Conservation (phyloP, 64 coral and sea anemone species). For the Dendrophyllia cribrosa region DNA sequence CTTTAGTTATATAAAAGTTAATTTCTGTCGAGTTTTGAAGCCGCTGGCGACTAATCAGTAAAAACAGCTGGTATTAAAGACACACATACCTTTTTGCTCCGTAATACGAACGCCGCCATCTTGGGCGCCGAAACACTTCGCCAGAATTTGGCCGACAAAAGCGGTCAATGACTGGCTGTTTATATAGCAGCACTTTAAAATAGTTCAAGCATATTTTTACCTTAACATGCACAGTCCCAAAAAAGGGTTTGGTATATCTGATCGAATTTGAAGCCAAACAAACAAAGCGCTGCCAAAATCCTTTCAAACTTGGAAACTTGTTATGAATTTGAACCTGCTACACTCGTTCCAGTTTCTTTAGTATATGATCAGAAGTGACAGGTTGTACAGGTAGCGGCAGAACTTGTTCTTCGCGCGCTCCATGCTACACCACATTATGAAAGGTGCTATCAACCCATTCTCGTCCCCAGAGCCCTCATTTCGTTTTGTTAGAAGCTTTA, state of each 20-base stretch:
- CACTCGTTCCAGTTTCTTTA: not conserved
- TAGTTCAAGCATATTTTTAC: too few relatives aligned
- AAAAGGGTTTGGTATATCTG: too few relatives aligned
- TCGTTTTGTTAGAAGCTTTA: too few relatives aligned
- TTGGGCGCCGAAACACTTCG: not conserved
- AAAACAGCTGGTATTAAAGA: not conserved
- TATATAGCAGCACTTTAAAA: too few relatives aligned
- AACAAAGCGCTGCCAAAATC: not conserved
- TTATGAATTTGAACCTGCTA: constrained; percentile 14
- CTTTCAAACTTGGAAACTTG: not conserved
- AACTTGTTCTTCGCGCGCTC: not conserved
- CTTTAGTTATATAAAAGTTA: too few relatives aligned
- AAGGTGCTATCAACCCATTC: not conserved
- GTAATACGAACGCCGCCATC: constrained; percentile 18
- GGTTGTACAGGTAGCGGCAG: constrained; percentile 11
- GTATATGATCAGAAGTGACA: not conserved
- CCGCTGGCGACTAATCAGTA: too few relatives aligned
- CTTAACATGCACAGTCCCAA: too few relatives aligned
- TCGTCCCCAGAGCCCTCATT: too few relatives aligned
- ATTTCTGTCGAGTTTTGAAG: too few relatives aligned
- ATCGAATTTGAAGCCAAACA: not conserved
- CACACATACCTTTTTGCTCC: constrained; percentile 32
- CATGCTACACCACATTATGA: too few relatives aligned
- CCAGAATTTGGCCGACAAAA: not conserved
- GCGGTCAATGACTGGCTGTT: not conserved